These are phyloP conservation scores for Phalanger gymnotis DNA, from an alignment of 2,797 vertebrate species.

Conservation along the genomic window DNA sequence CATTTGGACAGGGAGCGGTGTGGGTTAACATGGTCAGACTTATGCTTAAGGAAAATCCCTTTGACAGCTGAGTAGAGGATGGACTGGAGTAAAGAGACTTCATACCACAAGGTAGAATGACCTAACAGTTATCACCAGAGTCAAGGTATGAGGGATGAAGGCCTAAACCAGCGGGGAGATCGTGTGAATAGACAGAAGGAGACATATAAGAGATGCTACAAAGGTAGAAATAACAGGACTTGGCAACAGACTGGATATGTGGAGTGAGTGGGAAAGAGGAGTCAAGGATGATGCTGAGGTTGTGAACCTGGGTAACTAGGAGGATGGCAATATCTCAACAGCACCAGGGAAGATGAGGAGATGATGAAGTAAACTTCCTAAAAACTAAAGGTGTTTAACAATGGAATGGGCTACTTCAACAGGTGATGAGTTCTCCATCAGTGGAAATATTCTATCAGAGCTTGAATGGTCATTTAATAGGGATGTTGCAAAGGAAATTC, in stretches of 20 bases:
- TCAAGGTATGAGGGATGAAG: neutral
- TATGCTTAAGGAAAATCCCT: too few species aligned
- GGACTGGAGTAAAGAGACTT: neutral
- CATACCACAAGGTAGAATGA: neutral
- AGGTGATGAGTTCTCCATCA: neutral
- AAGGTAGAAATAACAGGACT: neutral
- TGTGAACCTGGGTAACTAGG: neutral
- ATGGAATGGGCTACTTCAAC: neutral
- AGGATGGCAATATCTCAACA: neutral
- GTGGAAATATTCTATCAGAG: neutral
- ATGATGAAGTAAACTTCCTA: neutral
- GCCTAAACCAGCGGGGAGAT: neutral
- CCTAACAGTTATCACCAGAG: neutral
- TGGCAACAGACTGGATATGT: neutral
- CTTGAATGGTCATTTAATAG: neutral
- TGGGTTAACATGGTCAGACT: too few species aligned
- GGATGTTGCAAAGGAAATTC: neutral
- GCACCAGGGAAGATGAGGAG: neutral
- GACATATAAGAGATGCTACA: neutral
- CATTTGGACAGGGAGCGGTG: too few species aligned
- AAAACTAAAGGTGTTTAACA: neutral
- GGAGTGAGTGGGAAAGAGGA: neutral
- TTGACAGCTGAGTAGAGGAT: too few species aligned
- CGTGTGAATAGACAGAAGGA: neutral
- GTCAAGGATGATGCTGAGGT: neutral